Conservation (phyloP, 2,888 invertebrate species). For the Melieria omissa region DNA sequence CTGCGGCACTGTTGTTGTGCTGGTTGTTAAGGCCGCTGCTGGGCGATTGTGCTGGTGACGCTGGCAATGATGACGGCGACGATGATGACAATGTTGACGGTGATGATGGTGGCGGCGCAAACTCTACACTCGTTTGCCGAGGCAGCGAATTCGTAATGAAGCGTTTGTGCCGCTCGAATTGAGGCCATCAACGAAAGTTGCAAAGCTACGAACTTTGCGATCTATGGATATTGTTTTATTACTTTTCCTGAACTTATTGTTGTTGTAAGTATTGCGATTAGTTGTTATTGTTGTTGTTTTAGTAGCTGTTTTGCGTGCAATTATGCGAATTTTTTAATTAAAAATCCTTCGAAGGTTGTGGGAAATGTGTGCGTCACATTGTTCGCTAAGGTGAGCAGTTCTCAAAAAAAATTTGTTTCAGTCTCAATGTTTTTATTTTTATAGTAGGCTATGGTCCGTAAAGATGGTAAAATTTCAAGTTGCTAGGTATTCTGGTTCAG, state of each 20-base stretch:
- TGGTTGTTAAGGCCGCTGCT: background rate
- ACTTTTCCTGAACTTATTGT: constrained; percentile 16
- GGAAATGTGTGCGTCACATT: too few species aligned
- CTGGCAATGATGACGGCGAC: background rate
- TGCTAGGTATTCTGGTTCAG: too few species aligned
- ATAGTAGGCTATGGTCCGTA: too few species aligned
- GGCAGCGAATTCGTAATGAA: constrained; percentile 14
- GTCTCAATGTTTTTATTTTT: too few species aligned
- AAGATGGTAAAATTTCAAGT: too few species aligned
- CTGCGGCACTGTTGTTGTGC: constrained; percentile 15
- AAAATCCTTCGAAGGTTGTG: too few species aligned
- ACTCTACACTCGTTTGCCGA: background rate
- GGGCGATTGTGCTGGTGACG: constrained; percentile 9
- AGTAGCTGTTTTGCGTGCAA: background rate
- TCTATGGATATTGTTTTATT: constrained; percentile 27
- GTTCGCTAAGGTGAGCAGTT: too few species aligned
- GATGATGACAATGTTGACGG: background rate
- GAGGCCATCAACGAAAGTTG: constrained; percentile 23
- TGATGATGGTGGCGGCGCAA: constrained; percentile 12
- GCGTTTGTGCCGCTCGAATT: constrained; percentile 15
- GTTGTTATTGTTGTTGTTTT: constrained; percentile 2
- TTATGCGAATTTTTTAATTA: too few species aligned
- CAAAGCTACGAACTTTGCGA: constrained; percentile 16
- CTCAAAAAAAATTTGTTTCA: too few species aligned
- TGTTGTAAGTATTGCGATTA: constrained; percentile 8